phyloP scores from a whole-genome alignment of 2,888 invertebrate genomes.

The Chrysotoxum bicinctum region DNA sequence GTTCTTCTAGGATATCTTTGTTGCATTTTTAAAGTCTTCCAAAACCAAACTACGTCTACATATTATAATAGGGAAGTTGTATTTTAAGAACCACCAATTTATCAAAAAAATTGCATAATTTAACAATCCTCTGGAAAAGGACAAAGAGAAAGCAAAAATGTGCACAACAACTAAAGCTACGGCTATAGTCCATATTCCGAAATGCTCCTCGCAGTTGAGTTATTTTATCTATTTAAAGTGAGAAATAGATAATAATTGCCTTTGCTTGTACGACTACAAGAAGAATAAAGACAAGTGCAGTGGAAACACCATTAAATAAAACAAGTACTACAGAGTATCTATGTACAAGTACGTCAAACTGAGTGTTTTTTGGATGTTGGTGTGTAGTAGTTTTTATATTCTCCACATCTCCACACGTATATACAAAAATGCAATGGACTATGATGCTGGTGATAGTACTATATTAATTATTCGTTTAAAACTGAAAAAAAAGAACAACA shows the following conservation, averaged over 20 bases:
- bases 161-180: neutral
- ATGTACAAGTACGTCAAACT: slow-evolving; percentile 42
- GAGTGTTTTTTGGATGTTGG: slow-evolving; percentile 49
- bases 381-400: neutral
- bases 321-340: slow-evolving; percentile 7
- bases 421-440: slow-evolving; percentile 5
- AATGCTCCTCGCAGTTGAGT: slow-evolving; percentile 3
- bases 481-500: slow-evolving; percentile 23
- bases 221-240: slow-evolving; percentile 21
- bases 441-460: slow-evolving; percentile 42
- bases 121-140: neutral
- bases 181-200: neutral
- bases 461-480: slow-evolving; percentile 66
- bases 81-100: neutral
- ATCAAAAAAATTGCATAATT: slow-evolving; percentile 5
- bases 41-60: neutral
- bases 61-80: neutral
- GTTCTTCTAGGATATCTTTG: neutral
- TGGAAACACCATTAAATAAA: slow-evolving; percentile 59
- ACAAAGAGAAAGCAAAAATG: neutral
- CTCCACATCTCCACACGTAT: slow-evolving; percentile 31
- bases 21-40: neutral
- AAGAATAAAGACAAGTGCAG: slow-evolving; percentile 58
- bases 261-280: slow-evolving; percentile 21
- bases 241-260: slow-evolving; percentile 50